phyloP scores from a whole-genome alignment of 2,113 vertebrate genomes.

The Ginglymostoma cirratum region DNA sequence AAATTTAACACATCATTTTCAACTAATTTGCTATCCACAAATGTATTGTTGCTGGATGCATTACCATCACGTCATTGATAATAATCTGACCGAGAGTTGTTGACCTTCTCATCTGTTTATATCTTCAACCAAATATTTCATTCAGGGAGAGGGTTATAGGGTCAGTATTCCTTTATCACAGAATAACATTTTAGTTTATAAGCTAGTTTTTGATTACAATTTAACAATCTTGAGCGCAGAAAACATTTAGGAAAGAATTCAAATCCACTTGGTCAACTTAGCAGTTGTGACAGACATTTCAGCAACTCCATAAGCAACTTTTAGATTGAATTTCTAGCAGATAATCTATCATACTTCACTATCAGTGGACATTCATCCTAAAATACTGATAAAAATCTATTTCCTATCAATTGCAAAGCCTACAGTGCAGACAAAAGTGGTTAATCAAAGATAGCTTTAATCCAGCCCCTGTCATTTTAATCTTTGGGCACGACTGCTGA shows the following conservation, averaged over 20 bases:
- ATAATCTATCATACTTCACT: background rate
- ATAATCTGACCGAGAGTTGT: too few species aligned
- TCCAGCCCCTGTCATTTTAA: background rate
- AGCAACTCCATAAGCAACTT: background rate
- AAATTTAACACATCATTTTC: too few species aligned
- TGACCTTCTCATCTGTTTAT: too few species aligned
- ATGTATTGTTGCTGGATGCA: too few species aligned
- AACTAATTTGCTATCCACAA: too few species aligned
- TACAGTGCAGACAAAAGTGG: background rate
- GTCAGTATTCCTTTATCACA: too few species aligned
- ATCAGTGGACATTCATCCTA: background rate
- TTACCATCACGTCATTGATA: too few species aligned
- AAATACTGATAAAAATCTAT: background rate
- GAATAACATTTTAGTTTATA: background rate
- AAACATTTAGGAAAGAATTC: background rate
- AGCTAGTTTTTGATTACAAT: background rate
- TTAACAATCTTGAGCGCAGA: background rate
- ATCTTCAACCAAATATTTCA: too few species aligned
- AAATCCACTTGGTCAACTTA: background rate
- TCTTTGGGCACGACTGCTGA: background rate
- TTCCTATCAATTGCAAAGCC: background rate
- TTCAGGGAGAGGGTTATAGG: too few species aligned
- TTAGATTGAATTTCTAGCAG: background rate
- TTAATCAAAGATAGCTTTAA: background rate
- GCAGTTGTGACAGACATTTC: background rate